Conservation (phyloP, 2,797 vertebrate species). For the Pristis pectinata region DNA sequence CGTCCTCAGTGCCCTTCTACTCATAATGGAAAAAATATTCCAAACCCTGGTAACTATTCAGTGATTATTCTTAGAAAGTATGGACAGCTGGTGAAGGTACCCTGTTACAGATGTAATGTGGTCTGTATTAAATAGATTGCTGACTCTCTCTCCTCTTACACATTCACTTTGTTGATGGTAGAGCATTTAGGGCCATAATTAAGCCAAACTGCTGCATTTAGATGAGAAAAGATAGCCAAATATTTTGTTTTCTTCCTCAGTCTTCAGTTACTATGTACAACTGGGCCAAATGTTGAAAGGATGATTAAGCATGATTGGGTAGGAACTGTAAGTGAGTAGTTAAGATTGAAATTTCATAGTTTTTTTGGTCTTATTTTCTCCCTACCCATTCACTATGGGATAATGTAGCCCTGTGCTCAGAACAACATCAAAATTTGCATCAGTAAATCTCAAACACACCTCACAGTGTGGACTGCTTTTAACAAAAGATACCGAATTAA, state of each 20-base stretch:
- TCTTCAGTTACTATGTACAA: background rate
- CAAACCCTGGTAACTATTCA: background rate
- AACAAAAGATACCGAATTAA: background rate
- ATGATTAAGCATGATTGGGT: background rate
- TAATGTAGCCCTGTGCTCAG: background rate
- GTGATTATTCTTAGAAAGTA: background rate
- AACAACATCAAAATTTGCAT: background rate
- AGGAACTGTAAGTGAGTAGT: background rate
- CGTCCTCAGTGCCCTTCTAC: background rate
- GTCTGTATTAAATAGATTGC: background rate
- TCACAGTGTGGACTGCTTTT: background rate
- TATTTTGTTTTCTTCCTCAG: conserved; percentile 45
- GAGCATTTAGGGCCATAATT: conserved; percentile 49
- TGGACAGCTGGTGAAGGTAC: background rate
- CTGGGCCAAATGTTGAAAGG: background rate
- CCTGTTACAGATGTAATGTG: background rate
- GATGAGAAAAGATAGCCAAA: conserved; percentile 44
- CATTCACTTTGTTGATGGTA: background rate
- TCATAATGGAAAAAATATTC: background rate
- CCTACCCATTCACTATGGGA: background rate
- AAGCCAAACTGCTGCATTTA: conserved; percentile 72
- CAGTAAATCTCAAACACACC: background rate
- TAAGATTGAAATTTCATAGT: conserved; percentile 36
- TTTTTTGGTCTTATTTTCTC: conserved; percentile 38
- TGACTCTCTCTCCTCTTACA: background rate